Percentiles rank a stretch among this genome's conserved stretches.
Evolutionary conservation across 2,113 vertebrate genomes (phyloP).

Genomic region (Pimephales promelas): DNA sequence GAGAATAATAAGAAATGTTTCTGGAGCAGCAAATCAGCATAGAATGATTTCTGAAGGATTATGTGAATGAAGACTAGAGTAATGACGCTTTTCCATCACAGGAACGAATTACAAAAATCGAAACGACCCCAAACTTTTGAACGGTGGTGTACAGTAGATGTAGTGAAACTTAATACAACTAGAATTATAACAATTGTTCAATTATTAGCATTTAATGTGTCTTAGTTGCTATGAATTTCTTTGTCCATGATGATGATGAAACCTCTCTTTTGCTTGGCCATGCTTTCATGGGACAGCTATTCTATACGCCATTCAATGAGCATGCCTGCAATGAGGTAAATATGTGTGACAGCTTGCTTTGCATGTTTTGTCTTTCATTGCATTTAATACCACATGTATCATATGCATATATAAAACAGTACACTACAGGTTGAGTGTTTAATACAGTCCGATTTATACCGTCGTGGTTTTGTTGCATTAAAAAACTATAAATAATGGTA

Average conservation of each 20-base stretch:
- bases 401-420: neutral
- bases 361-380: neutral
- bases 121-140: neutral
- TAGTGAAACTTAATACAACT: neutral
- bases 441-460: neutral
- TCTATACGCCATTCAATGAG: constrained; percentile 95
- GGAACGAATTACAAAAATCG: neutral
- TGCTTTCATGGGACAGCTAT: constrained; percentile 85
- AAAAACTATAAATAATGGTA: neutral
- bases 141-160: neutral
- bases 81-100: neutral
- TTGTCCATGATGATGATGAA: constrained; percentile 64
- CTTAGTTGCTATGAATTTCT: constrained; percentile 12
- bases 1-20: neutral
- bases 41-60: neutral
- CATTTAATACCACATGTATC: neutral
- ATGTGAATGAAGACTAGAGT: neutral
- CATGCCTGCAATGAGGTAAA: constrained; percentile 98
- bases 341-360: neutral
- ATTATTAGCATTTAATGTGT: constrained; percentile 8
- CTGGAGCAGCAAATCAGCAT: neutral
- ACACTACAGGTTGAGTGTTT: neutral
- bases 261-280: constrained; percentile 68
- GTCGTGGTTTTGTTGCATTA: neutral
- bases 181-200: neutral